These are phyloP conservation scores for Caenorhabditis imperialis DNA, from an alignment of 2,888 invertebrate genomes.

Conservation along the genomic window DNA sequence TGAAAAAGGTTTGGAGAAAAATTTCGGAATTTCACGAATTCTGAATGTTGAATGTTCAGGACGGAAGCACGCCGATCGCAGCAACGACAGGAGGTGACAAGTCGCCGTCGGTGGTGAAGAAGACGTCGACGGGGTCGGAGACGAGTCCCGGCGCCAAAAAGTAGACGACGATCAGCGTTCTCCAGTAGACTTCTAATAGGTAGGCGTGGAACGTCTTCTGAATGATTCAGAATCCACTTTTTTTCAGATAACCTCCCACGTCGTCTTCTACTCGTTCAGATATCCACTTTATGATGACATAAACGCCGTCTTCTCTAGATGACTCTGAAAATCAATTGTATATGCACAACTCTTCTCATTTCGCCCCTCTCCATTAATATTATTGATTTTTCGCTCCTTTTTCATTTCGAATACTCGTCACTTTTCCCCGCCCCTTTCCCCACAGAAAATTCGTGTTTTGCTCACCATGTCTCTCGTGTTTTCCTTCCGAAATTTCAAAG, in stretches of 20 bases:
- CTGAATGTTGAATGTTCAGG: too few relatives aligned
- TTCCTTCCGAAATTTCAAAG: too few relatives aligned
- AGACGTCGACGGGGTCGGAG: constrained; percentile 52
- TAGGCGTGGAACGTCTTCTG: too few relatives aligned
- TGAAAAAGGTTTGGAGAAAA: constrained; percentile 50
- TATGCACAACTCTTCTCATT: constrained; percentile 7
- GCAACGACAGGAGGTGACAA: constrained; percentile 51
- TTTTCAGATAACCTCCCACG: too few relatives aligned
- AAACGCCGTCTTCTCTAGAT: neutral
- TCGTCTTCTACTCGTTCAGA: neutral
- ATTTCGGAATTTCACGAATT: too few relatives aligned
- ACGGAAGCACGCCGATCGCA: constrained; percentile 9
- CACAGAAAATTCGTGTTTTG: constrained; percentile 47
- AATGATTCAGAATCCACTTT: too few relatives aligned
- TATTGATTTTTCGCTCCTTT: constrained; percentile 22
- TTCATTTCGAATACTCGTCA: constrained; percentile 11
- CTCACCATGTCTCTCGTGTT: constrained; percentile 50
- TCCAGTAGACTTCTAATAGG: too few relatives aligned
- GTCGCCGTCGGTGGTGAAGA: constrained; percentile 63
- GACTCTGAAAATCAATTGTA: constrained; percentile 14
- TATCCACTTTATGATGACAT: constrained; percentile 18
- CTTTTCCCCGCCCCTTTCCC: constrained; percentile 6
- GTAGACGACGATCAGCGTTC: too few relatives aligned
- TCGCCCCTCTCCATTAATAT: constrained; percentile 26
- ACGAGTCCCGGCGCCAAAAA: constrained; percentile 36